Base-by-base conservation (phyloP, 2,113 vertebrate species). In the Cathartes aura region DNA sequence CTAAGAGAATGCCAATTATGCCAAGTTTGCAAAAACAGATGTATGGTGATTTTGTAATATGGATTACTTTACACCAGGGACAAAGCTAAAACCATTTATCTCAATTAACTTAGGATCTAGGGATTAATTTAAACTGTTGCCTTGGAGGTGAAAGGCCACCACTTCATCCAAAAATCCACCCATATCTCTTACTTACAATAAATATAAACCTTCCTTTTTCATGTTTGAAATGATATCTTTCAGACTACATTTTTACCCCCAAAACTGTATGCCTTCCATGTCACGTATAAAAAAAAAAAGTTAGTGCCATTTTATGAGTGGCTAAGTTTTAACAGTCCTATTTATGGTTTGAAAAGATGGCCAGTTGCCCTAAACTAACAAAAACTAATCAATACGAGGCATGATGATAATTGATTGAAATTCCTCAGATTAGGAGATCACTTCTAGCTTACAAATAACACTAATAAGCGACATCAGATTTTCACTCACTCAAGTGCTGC, bases 21-120 rank as follows among this genome's bases (percentile, higher is more conserved):
- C 93, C 97, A 98, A 96, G 96, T 96, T 93, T 97, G 50, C 72
- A 96, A 96, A 98, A 98, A 95, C 75, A 97, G 93, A 97, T 97
- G 90, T 96, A 97, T 36, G 13, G 90, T n/a, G 70, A 97, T 97
- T 98, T 96, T 87, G 82, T 71, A 68, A 94, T 94, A 91, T 47
- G 70, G 94, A 96, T 94, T 96, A 86, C 91, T 97, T 98, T 95
- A 97, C 97, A 93, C 95, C 23, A 97, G 97, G 97, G 98, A 98
- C 89, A 90, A 96, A 98, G 67, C 48, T 91, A 76, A 95, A 98
- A 59, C 78, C 90, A 98, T 98, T 98, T 96, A 97, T 98, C 98
- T 98, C 98, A 98, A 98, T 98, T 98, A 98, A 97, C 87, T 97
- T 95, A 95, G 70, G 80, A 90, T 72, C 95, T 66, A 91, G 93